A percentile compares a stretch with the other conserved stretches of the same genome.
Evolutionary conservation across 2,113 vertebrate species (phyloP).

Genomic region (pig (Sus scrofa)): T2T-Sscrofa CM000819.6:119012001-119012500

Average conservation of each 20-base stretch:
- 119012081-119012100: background rate
- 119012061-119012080: background rate
- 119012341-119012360: background rate
- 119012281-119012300: no score
- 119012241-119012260: no score
- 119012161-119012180: no score
- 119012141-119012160: background rate
- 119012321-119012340: background rate
- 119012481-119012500: slow-evolving; percentile 75
- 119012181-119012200: no score
- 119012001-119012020: background rate
- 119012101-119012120: background rate
- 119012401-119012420: slow-evolving; percentile 55
- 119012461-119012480: slow-evolving; percentile 61
- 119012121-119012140: background rate
- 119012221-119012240: no score
- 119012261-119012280: no score
- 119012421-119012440: slow-evolving; percentile 61
- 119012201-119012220: no score
- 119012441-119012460: slow-evolving; percentile 63
- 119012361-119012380: slow-evolving; percentile 29
- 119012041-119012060: background rate
- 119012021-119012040: background rate
- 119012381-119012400: slow-evolving; percentile 1
- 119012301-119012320: no score